Evolutionary conservation across 2,797 vertebrate species (phyloP).

Genomic region (Sebastes cheni): DNA sequence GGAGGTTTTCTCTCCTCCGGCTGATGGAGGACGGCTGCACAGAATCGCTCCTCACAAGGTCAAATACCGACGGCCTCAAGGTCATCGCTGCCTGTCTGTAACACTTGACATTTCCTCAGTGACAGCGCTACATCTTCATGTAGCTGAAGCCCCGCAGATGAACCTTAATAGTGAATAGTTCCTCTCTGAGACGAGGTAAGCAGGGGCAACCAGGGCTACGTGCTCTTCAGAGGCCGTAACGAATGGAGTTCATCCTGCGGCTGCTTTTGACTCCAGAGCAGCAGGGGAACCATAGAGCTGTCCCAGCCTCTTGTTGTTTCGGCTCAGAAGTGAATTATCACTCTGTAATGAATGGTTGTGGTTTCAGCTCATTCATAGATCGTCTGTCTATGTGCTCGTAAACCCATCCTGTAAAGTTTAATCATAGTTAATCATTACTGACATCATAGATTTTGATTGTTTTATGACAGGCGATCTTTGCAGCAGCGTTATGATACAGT

Average conservation of each 20-base stretch:
- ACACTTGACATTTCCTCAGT: conserved; percentile 6
- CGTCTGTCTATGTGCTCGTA: not conserved
- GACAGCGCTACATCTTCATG: not conserved
- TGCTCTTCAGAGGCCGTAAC: not conserved
- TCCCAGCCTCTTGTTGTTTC: not conserved
- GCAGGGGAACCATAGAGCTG: conserved; percentile 35
- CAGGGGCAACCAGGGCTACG: conserved; percentile 36
- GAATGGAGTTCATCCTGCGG: conserved; percentile 17
- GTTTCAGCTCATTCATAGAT: conserved; percentile 21
- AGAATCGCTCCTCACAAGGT: conserved; percentile 33
- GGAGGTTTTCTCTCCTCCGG: conserved; percentile 24
- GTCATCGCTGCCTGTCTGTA: conserved; percentile 11
- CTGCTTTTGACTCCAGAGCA: conserved; percentile 21
- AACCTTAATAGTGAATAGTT: conserved; percentile 31
- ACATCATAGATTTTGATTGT: not conserved
- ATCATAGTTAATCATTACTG: not conserved
- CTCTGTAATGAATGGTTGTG: conserved; percentile 8
- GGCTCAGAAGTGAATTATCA: conserved; percentile 22
- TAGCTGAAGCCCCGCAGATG: not conserved
- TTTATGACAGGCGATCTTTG: not conserved
- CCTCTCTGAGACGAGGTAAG: conserved; percentile 4
- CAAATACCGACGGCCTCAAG: conserved; percentile 23
- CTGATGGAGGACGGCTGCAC: conserved; percentile 4
- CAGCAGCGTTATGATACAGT: not conserved
- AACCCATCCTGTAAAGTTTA: not conserved